Evolutionary conservation across 2,113 vertebrate species (phyloP).

Genomic region (Mormyrus lacerda): DNA sequence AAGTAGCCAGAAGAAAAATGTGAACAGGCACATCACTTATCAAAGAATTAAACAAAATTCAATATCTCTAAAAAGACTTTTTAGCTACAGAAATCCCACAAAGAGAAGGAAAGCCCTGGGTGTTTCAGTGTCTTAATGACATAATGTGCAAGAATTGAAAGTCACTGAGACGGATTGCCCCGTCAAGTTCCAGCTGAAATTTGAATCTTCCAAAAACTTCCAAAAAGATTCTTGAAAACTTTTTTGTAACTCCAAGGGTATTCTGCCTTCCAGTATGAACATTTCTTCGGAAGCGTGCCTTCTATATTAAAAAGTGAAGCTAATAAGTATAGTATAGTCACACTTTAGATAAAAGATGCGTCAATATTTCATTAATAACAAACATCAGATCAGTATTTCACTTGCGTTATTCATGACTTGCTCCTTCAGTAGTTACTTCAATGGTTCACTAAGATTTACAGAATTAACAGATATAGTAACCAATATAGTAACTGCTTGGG

Average conservation of each 20-base stretch:
- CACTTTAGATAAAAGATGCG: background rate
- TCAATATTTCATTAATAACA: background rate
- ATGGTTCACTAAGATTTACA: background rate
- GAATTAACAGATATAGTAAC: background rate
- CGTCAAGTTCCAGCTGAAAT: background rate
- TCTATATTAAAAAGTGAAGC: background rate
- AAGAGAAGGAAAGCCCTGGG: background rate
- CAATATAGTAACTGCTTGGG: background rate
- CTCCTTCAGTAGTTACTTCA: background rate
- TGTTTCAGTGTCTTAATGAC: background rate
- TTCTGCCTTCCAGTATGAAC: background rate
- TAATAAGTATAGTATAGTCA: background rate
- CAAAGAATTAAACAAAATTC: background rate
- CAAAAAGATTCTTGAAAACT: background rate
- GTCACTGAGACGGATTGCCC: background rate
- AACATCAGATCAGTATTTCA: background rate
- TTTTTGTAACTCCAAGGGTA: background rate
- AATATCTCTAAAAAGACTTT: conserved; percentile 11
- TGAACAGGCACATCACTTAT: background rate
- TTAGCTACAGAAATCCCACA: background rate
- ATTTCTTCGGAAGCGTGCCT: background rate
- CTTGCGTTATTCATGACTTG: background rate
- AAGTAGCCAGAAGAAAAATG: conserved; percentile 5
- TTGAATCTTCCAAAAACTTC: background rate
- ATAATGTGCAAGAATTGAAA: background rate